These are phyloP conservation scores for Zaprionus africanus DNA, from an alignment of 1,140 invertebrate species.

Conservation along the genomic window DNA sequence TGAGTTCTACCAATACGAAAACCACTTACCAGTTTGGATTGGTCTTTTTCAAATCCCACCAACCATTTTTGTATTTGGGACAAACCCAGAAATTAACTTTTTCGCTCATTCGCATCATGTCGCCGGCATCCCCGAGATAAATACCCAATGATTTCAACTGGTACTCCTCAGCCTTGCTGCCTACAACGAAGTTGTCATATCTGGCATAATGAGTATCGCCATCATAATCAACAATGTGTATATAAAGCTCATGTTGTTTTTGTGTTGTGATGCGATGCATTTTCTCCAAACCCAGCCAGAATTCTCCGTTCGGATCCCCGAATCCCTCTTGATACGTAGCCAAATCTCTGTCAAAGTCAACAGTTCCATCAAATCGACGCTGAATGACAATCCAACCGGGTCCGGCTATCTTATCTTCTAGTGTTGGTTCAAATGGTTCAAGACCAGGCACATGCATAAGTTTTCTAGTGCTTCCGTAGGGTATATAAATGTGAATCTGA, in stretches of 20 bases:
- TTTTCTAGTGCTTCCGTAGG: conserved; percentile 16
- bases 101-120: conserved; percentile 32
- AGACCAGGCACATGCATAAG: conserved; percentile 25
- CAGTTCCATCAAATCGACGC: conserved; percentile 22
- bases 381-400: conserved; percentile 44
- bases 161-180: conserved; percentile 22
- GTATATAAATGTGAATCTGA: conserved; percentile 21
- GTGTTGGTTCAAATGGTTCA: conserved; percentile 23
- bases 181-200: conserved; percentile 37
- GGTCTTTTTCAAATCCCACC: conserved; percentile 23
- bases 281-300: conserved; percentile 31
- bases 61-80: conserved; percentile 30
- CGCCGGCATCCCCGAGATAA: conserved; percentile 39
- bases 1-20: neutral
- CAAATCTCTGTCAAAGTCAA: conserved; percentile 15
- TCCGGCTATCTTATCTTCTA: conserved; percentile 22
- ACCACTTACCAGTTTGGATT: conserved; percentile 20
- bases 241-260: conserved; percentile 27
- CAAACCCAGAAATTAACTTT: conserved; percentile 32
- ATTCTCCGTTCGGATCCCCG: conserved; percentile 6
- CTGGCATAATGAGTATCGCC: conserved; percentile 8
- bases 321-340: conserved; percentile 20
- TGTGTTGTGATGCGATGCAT: conserved; percentile 13
- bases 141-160: conserved; percentile 27
- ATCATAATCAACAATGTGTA: conserved; percentile 22